A percentile compares a stretch with the other conserved stretches of the same genome.
These are phyloP conservation scores for Labia minor DNA, from an alignment of 2,888 invertebrate species.

Conservation along the genomic window DNA sequence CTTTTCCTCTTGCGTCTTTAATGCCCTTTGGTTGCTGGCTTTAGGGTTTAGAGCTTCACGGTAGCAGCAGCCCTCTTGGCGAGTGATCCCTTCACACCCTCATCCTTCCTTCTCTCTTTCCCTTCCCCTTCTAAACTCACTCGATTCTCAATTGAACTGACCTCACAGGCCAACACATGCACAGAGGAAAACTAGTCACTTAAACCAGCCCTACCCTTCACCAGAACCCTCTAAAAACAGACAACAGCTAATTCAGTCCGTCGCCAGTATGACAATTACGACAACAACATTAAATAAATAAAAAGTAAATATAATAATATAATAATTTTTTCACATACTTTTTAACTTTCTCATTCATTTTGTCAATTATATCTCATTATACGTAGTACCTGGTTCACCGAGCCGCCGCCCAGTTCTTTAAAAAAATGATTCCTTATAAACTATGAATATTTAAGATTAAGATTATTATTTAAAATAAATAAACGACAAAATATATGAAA, in stretches of 20 bases:
- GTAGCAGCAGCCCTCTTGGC: not conserved
- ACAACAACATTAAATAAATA: no score
- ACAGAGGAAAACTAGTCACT: slow-evolving; percentile 3
- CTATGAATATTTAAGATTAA: no score
- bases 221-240: not conserved
- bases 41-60: not conserved
- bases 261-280: not conserved
- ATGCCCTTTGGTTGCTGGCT: slow-evolving; percentile 13
- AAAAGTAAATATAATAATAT: no score
- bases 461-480: no score
- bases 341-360: no score
- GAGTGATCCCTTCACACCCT: slow-evolving; percentile 2
- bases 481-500: no score
- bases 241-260: slow-evolving; percentile 4
- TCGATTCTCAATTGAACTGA: slow-evolving; percentile 13
- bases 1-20: slow-evolving; percentile 9
- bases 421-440: no score
- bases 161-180: not conserved
- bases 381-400: no score
- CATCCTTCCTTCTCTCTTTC: not conserved
- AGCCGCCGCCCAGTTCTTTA: no score
- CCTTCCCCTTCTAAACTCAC: not conserved
- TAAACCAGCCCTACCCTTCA: not conserved
- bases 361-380: no score
- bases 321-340: no score